Percentiles rank a stretch among this genome's conserved stretches.
These are phyloP conservation scores for Orthonychiurus folsomi DNA, from an alignment of 2,888 invertebrate genomes.

Conservation along the genomic window DNA sequence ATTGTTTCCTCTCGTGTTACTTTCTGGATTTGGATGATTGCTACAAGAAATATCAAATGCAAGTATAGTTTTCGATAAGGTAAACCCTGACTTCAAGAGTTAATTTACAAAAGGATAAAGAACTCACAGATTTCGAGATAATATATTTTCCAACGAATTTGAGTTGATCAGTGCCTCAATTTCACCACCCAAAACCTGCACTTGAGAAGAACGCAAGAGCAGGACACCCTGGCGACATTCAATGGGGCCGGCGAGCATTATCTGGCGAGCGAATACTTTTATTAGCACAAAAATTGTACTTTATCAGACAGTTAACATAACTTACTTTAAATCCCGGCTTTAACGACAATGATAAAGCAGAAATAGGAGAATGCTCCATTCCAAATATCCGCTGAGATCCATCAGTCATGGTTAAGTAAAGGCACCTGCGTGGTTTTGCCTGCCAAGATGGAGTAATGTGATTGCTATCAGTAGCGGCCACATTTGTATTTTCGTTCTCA, in stretches of 20 bases:
- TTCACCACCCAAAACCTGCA: constrained; percentile 63
- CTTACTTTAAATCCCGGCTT: constrained; percentile 45
- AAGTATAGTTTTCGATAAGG: too few species aligned
- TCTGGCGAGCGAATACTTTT: too few species aligned
- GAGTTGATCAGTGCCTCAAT: constrained; percentile 54
- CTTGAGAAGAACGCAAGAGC: constrained; percentile 53
- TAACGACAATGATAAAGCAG: constrained; percentile 42
- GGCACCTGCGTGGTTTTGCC: constrained; percentile 55
- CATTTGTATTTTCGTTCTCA: constrained; percentile 43
- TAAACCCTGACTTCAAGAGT: too few species aligned
- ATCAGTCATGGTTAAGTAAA: constrained; percentile 63
- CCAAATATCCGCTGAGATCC: constrained; percentile 60
- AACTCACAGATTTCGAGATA: constrained; percentile 53
- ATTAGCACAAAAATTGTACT: too few species aligned
- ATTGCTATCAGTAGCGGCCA: constrained; percentile 43
- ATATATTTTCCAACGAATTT: constrained; percentile 55
- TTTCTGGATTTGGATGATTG: too few species aligned
- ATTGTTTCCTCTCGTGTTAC: too few species aligned
- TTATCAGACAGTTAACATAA: too few species aligned
- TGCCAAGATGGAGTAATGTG: constrained; percentile 51
- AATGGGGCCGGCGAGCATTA: constrained; percentile 60
- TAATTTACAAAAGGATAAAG: too few species aligned
- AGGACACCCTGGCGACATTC: constrained; percentile 60
- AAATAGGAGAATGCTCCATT: constrained; percentile 58
- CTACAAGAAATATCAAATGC: too few species aligned